These are phyloP conservation scores for Anarhynchus alexandrinus DNA, from an alignment of 2,113 vertebrate genomes.

Conservation along the genomic window DNA sequence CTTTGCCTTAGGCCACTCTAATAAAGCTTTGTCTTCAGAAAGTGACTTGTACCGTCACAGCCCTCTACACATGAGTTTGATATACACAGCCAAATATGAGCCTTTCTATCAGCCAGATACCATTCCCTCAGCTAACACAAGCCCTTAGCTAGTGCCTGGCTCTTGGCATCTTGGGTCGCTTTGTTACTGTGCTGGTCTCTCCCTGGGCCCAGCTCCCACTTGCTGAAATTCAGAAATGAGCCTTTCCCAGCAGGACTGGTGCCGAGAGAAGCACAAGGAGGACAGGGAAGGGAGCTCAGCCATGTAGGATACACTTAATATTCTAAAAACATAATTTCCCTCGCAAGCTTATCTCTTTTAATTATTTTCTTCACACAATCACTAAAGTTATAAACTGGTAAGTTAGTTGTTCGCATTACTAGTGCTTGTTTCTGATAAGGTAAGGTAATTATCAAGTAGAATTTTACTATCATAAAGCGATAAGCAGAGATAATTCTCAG, in stretches of 20 bases:
- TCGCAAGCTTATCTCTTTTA: not conserved
- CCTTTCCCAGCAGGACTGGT: not conserved
- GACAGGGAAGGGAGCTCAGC: not conserved
- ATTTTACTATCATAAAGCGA: not conserved
- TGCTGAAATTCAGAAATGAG: not conserved
- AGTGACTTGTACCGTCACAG: not conserved
- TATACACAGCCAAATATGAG: not conserved
- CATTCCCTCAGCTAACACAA: not conserved
- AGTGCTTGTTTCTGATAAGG: not conserved
- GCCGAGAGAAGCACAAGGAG: not conserved
- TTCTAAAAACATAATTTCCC: not conserved
- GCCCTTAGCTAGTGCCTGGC: not conserved
- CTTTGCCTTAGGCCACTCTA: not conserved
- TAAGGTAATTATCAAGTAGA: not conserved
- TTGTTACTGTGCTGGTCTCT: fast-evolving
- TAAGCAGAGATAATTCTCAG: not conserved
- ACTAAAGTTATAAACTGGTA: not conserved
- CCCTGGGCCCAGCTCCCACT: not conserved
- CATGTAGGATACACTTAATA: not conserved
- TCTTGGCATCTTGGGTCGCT: not conserved
- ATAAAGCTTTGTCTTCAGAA: not conserved
- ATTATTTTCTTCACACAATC: not conserved
- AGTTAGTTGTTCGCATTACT: not conserved
- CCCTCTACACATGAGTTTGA: not conserved
- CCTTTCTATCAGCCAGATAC: not conserved